These are phyloP conservation scores for Teleogryllus occipitalis DNA, from an alignment of 1,140 invertebrate genomes.

Conservation along the genomic window DNA sequence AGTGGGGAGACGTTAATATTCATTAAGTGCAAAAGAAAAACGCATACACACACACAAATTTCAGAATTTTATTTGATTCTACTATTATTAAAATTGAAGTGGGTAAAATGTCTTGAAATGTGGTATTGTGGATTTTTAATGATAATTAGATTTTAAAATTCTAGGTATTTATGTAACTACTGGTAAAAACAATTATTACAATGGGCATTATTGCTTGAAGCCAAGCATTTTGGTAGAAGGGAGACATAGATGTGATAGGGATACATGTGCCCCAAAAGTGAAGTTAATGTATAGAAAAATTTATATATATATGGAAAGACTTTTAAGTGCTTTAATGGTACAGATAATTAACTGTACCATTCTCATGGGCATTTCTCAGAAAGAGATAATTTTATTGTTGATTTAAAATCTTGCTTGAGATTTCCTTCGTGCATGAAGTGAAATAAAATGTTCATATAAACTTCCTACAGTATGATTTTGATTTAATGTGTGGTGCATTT, in stretches of 20 bases:
- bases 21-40: too few species aligned
- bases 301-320: background rate
- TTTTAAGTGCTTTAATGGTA: constrained; percentile 5
- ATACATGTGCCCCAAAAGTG: background rate
- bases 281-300: background rate
- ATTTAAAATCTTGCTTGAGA: background rate
- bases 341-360: background rate
- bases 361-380: background rate
- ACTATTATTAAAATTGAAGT: too few species aligned
- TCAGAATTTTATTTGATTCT: too few species aligned
- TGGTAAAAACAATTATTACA: background rate
- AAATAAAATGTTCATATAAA: background rate
- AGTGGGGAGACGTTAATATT: too few species aligned
- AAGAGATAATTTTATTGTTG: background rate
- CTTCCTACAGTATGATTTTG: background rate
- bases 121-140: too few species aligned
- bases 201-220: background rate
- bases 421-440: background rate
- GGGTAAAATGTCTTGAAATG: too few species aligned
- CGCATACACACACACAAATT: too few species aligned
- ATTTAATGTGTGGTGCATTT: background rate
- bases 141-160: too few species aligned
- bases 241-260: background rate
- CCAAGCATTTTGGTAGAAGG: background rate
- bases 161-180: background rate